Base-by-base conservation (phyloP, 2,888 invertebrate genomes). In the Lissonota sp. region DNA sequence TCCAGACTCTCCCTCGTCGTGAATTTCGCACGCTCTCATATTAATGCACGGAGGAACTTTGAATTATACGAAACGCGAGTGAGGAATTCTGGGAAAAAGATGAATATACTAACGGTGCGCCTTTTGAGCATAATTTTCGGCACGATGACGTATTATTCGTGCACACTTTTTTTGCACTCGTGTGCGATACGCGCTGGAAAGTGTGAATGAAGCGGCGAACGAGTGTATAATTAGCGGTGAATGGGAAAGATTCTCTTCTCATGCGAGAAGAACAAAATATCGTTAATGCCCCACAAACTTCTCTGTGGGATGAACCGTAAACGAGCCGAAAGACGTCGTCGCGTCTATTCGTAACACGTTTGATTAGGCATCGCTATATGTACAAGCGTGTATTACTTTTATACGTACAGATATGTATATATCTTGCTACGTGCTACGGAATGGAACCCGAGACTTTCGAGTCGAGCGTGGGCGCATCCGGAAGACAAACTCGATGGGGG, bases 371-470 rank as follows among this genome's bases (percentile, higher is more conserved):
- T 57, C 40, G 6, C 55, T 60, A 60, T 60, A 60, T 42, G 57
- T 16, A 44, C 6, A 37, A 37, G 37, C 40, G 8, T 14, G 42
- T 40, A 69, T 40, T 26, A 69, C 46, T 5, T 62, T 53, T 60
- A 7, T 14, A 53, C 42, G 44, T 51, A 39, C 55, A 46, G 66
- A 39, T 8, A 40, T 4, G 12, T 63, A 26, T 14, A 51, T 62
- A 14, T 40, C 40, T 46, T 62, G 67, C 64, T 57, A 67, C 73
- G 67, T 71, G 71, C 51, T 62, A 62, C 46, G 67, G 63, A 49
- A 60, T 63, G 79, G 62, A 80, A 80, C 76, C 80, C 72, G 80
- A 80, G 80, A 80, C 76, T 67, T 72, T 72, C 16, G 76, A 63
- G 63, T 63, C 62, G 57, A 62, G 72, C 76, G 76, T 72, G 76